Evolutionary conservation across 1,140 invertebrate species (phyloP).

Genomic region (Drosophila tristis): DNA sequence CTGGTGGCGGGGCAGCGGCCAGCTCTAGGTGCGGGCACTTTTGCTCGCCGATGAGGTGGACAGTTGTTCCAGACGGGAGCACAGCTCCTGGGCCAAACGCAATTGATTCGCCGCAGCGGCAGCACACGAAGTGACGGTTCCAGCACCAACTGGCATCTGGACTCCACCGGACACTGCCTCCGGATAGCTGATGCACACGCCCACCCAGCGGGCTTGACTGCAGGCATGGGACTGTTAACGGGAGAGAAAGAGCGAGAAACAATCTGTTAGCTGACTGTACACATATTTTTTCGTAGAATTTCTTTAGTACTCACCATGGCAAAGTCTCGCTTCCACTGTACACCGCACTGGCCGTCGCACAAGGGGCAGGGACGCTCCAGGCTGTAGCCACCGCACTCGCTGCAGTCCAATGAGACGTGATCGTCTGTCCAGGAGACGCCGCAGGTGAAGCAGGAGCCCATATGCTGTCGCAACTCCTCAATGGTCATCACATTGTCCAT

Average conservation of each 20-base stretch:
- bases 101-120: constrained; percentile 77
- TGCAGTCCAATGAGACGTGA: constrained; percentile 91
- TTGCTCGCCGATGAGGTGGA: constrained; percentile 83
- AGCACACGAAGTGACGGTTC: constrained; percentile 62
- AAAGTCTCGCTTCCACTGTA: constrained; percentile 91
- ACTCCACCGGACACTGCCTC: constrained; percentile 83
- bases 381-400: constrained; percentile 93
- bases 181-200: constrained; percentile 86
- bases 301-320: constrained; percentile 87
- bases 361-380: constrained; percentile 90
- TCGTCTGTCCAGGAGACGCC: constrained; percentile 93
- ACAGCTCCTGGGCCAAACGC: constrained; percentile 84
- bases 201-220: constrained; percentile 90
- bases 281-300: too few relatives aligned
- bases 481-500: constrained; percentile 87
- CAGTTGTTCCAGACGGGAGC: constrained; percentile 85
- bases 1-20: constrained; percentile 8
- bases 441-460: constrained; percentile 91
- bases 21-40: constrained; percentile 60
- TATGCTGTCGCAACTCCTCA: constrained; percentile 89
- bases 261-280: constrained; percentile 11
- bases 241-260: constrained; percentile 35
- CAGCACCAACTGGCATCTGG: constrained; percentile 48
- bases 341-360: constrained; percentile 90
- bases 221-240: constrained; percentile 89